Conservation (phyloP, 1,140 invertebrate species). For the Zaprionus tsacasi region DNA sequence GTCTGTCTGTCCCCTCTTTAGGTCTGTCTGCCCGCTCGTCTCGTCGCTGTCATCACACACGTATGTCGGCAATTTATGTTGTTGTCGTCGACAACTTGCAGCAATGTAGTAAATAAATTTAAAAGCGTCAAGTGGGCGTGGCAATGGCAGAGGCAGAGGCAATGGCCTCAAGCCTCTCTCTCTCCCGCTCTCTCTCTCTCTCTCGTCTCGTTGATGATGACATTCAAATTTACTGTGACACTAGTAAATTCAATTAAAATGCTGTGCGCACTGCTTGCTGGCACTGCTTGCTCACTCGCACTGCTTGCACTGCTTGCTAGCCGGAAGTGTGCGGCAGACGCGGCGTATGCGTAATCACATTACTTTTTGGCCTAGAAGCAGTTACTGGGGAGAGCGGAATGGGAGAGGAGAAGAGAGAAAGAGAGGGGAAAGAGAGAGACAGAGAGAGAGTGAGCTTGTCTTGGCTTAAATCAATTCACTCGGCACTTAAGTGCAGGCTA, state of each 20-base stretch:
- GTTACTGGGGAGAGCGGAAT: no score
- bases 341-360: slow-evolving; percentile 39
- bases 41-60: slow-evolving; percentile 72
- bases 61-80: slow-evolving; percentile 77
- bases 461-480: slow-evolving; percentile 52
- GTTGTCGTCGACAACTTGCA: slow-evolving; percentile 51
- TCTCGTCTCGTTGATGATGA: slow-evolving; percentile 49
- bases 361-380: slow-evolving; percentile 53
- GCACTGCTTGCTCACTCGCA: neutral
- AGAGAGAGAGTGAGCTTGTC: neutral
- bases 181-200: no score
- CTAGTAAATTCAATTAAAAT: slow-evolving; percentile 81
- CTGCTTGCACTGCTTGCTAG: no score
- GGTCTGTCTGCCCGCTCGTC: slow-evolving; percentile 39
- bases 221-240: slow-evolving; percentile 68
- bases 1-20: neutral
- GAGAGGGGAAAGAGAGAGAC: no score
- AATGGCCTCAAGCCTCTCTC: slow-evolving; percentile 38
- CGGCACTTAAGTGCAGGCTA: slow-evolving; percentile 41
- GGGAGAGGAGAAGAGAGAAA: no score
- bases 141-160: neutral
- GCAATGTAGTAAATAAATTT: slow-evolving; percentile 76
- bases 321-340: neutral
- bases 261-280: slow-evolving; percentile 44
- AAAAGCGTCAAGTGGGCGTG: slow-evolving; percentile 52